Percentiles rank a stretch among this genome's conserved stretches.
These are phyloP conservation scores for Indri indri DNA, from an alignment of 2,113 vertebrate species.

Conservation along the genomic window DNA sequence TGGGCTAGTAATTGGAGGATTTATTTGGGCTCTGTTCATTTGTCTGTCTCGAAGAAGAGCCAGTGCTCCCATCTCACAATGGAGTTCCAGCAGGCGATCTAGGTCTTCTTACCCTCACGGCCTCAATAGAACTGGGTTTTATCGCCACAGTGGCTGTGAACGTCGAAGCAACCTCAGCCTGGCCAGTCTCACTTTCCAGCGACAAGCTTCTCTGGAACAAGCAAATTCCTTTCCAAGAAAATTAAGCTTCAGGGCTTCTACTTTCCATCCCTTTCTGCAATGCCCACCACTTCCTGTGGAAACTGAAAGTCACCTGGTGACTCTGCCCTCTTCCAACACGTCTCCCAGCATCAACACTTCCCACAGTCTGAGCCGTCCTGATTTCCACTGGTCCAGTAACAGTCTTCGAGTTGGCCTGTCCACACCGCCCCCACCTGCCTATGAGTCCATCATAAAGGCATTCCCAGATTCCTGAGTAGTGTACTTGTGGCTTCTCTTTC, in stretches of 20 bases:
- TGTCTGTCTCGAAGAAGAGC: conserved; percentile 92
- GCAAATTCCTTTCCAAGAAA: conserved; percentile 92
- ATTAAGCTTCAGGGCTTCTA: conserved; percentile 94
- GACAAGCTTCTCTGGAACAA: conserved; percentile 91
- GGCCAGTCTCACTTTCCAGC: conserved; percentile 94
- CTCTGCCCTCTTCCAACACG: conserved; percentile 87
- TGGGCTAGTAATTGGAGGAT: conserved; percentile 92
- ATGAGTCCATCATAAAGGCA: conserved; percentile 96
- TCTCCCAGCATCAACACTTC: conserved; percentile 78
- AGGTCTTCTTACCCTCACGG: conserved; percentile 80
- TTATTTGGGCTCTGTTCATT: conserved; percentile 90
- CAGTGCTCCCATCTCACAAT: conserved; percentile 93
- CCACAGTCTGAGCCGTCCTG: conserved; percentile 84
- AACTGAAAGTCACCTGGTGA: conserved; percentile 91
- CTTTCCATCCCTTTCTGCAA: conserved; percentile 96
- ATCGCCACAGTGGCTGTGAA: conserved; percentile 93
- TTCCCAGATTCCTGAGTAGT: conserved; percentile 91
- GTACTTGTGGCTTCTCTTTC: accelerated
- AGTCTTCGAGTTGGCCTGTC: conserved; percentile 86
- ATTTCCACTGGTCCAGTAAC: conserved; percentile 93
- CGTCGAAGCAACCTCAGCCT: conserved; percentile 96
- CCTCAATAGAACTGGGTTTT: conserved; percentile 88
- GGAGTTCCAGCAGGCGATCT: conserved; percentile 82
- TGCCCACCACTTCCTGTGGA: conserved; percentile 90
- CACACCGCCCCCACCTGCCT: conserved; percentile 92